These are phyloP conservation scores for Dasyprocta punctata DNA, from an alignment of 2,113 vertebrate species.

Conservation along the genomic window DNA sequence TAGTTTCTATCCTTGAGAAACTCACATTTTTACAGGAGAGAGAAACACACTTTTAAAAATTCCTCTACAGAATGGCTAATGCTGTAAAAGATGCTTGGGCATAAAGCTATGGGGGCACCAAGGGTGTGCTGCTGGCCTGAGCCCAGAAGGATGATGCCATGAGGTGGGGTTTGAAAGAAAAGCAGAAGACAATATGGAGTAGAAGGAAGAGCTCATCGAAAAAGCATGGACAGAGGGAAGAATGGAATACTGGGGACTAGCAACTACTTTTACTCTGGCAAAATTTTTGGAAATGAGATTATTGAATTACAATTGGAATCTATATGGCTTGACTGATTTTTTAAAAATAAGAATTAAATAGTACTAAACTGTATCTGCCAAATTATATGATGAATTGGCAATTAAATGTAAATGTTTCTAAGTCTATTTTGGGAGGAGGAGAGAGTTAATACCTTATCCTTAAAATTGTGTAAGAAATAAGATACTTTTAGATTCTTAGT, in stretches of 20 bases:
- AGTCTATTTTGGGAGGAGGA: not conserved
- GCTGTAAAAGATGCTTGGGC: not conserved
- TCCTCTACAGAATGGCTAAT: not conserved
- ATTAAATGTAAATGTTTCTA: not conserved
- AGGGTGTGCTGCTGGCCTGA: not conserved
- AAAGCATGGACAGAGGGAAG: not conserved
- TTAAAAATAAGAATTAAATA: not conserved
- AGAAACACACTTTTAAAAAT: not conserved
- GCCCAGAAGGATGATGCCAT: not conserved
- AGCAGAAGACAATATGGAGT: not conserved
- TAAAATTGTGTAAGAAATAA: not conserved
- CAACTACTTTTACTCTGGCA: not conserved
- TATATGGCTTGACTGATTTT: not conserved
- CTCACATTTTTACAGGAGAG: not conserved
- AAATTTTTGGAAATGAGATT: not conserved
- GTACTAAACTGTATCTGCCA: not conserved
- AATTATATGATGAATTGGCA: not conserved
- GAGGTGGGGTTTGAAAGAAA: not conserved
- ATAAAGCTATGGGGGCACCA: not conserved
- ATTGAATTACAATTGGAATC: not conserved
- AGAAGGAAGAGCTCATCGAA: not conserved
- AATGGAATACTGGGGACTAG: not conserved
- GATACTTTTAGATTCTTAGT: not conserved
- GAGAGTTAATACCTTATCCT: not conserved
- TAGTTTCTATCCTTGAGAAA: not conserved